Evolutionary conservation across 2,113 vertebrate genomes (phyloP).

Genomic region (Gila orcuttii): DNA sequence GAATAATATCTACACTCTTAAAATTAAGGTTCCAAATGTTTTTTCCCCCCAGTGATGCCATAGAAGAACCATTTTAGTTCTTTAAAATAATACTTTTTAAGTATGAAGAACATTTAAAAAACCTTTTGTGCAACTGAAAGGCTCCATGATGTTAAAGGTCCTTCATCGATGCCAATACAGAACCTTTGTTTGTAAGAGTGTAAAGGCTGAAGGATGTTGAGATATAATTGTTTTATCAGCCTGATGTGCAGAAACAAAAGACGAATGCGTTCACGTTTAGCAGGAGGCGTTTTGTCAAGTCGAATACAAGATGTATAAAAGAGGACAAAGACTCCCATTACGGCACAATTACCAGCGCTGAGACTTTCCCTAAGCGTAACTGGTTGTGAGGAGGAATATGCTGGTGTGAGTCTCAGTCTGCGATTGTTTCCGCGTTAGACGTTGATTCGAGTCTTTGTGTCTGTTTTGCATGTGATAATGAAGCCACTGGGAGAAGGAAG

Average conservation of each 20-base stretch:
- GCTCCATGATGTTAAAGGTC: too few relatives aligned
- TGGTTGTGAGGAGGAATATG: neutral
- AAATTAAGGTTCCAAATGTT: too few relatives aligned
- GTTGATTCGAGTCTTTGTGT: slow-evolving; percentile 21
- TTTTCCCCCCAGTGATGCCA: too few relatives aligned
- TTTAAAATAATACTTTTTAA: too few relatives aligned
- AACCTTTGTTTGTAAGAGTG: too few relatives aligned
- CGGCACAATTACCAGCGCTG: neutral
- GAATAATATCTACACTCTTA: too few relatives aligned
- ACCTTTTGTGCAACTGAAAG: too few relatives aligned
- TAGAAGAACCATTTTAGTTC: too few relatives aligned
- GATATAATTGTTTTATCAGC: neutral
- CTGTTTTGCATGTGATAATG: slow-evolving; percentile 72
- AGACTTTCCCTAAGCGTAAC: too few relatives aligned
- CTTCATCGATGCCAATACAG: too few relatives aligned
- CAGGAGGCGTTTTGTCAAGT: neutral
- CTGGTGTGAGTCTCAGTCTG: slow-evolving; percentile 14
- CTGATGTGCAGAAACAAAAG: neutral
- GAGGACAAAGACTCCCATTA: neutral
- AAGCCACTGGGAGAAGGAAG: slow-evolving; percentile 54
- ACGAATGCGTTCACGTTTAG: neutral
- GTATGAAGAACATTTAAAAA: too few relatives aligned
- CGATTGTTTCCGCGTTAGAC: neutral
- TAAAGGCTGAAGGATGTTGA: neutral
- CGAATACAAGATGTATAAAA: neutral